phyloP scores from a whole-genome alignment of 2,888 invertebrate species.

The Morinoia aosen region DNA sequence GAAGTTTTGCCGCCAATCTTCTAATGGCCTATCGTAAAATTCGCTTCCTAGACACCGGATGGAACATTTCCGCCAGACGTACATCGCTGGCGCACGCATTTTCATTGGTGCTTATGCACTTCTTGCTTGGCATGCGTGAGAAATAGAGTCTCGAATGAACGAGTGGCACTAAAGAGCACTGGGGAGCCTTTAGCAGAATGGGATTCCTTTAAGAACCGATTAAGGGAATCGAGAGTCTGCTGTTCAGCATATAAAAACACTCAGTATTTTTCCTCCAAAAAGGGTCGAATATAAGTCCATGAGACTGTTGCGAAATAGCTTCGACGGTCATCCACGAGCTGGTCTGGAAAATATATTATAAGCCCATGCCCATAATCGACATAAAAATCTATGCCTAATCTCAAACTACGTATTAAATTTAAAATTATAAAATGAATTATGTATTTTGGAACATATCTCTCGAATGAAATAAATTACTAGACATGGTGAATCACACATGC shows the following conservation, averaged over 20 bases:
- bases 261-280: background rate
- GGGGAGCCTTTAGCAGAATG: slow-evolving; percentile 3
- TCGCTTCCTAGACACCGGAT: background rate
- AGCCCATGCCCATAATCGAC: background rate
- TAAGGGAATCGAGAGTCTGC: background rate
- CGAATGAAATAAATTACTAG: background rate
- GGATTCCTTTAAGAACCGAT: background rate
- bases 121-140: slow-evolving; percentile 4
- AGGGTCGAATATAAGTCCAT: background rate
- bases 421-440: background rate
- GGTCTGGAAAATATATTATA: background rate
- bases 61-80: background rate
- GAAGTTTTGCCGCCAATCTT: background rate
- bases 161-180: background rate
- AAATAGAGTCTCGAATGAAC: slow-evolving; percentile 12
- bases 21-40: background rate
- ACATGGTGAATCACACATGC: background rate
- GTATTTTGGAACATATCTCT: background rate
- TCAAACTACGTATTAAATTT: background rate
- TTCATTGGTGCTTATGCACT: background rate
- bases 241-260: background rate
- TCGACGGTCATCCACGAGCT: background rate
- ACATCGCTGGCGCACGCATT: background rate
- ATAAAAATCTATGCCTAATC: background rate
- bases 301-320: background rate